Conservation (phyloP, 2,888 invertebrate genomes). For the Bibio marci region DNA sequence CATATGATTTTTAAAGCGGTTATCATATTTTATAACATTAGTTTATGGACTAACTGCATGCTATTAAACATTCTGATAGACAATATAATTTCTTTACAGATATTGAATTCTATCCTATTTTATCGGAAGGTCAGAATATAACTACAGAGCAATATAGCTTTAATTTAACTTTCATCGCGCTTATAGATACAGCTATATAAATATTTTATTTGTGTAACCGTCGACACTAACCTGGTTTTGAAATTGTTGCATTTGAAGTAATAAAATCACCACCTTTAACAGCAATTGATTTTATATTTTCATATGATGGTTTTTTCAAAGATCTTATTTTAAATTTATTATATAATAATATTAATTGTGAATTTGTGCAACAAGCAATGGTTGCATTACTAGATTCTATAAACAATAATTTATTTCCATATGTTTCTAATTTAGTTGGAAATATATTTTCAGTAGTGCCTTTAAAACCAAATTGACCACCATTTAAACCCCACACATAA, state of each 20-base stretch:
- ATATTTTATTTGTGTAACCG: not conserved
- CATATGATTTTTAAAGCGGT: no score
- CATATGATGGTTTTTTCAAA: conserved; percentile 24
- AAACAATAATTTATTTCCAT: conserved; percentile 19
- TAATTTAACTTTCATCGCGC: no score
- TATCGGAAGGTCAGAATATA: no score
- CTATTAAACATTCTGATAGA: no score
- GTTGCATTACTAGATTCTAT: conserved; percentile 27
- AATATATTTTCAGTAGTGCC: not conserved
- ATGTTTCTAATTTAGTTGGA: conserved; percentile 5
- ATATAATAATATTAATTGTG: conserved; percentile 19
- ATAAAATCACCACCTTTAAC: conserved; percentile 33
- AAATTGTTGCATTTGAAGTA: conserved; percentile 2
- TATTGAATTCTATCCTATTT: no score
- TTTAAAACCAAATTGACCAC: conserved; percentile 54
- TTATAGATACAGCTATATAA: no score
- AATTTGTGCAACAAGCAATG: conserved; percentile 19
- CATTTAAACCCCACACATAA: conserved; percentile 68
- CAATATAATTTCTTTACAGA: no score
- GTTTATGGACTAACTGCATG: no score
- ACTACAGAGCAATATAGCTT: no score
- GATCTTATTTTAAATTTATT: conserved; percentile 19
- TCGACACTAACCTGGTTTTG: not conserved
- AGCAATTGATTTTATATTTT: conserved; percentile 9
- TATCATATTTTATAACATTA: no score